Conservation (phyloP, 2,888 invertebrate genomes). For the Anoplius nigerrimus region DNA sequence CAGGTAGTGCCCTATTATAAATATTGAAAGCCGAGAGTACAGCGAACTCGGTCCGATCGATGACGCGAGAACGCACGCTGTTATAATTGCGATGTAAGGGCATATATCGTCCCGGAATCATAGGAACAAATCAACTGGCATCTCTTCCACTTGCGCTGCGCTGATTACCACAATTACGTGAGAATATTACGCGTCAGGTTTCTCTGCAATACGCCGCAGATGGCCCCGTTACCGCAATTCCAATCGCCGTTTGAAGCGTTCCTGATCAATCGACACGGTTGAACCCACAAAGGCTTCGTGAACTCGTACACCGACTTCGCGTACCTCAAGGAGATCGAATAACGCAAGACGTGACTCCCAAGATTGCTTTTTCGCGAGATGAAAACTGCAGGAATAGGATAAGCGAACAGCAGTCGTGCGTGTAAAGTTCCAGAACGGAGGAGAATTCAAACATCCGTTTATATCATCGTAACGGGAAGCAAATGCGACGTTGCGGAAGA, state of each 20-base stretch:
- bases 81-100: too few species aligned
- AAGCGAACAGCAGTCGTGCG: constrained; percentile 55
- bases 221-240: constrained; percentile 39
- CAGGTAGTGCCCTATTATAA: too few species aligned
- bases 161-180: constrained; percentile 11
- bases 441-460: constrained; percentile 49
- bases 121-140: not conserved
- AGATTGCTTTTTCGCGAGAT: constrained; percentile 56
- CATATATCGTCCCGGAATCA: not conserved
- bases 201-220: constrained; percentile 25
- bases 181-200: constrained; percentile 31
- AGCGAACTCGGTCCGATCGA: too few species aligned
- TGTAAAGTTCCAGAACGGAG: constrained; percentile 40
- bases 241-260: constrained; percentile 30
- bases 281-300: constrained; percentile 46
- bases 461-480: not conserved
- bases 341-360: constrained; percentile 55
- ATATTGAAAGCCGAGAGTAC: too few species aligned
- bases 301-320: constrained; percentile 50
- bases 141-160: not conserved
- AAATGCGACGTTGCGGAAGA: not conserved
- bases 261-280: constrained; percentile 33
- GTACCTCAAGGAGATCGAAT: constrained; percentile 46
- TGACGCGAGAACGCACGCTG: too few species aligned
- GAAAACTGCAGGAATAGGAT: constrained; percentile 54